These are phyloP conservation scores for Hemicordylus capensis DNA, from an alignment of 2,113 vertebrate species.

Conservation along the genomic window DNA sequence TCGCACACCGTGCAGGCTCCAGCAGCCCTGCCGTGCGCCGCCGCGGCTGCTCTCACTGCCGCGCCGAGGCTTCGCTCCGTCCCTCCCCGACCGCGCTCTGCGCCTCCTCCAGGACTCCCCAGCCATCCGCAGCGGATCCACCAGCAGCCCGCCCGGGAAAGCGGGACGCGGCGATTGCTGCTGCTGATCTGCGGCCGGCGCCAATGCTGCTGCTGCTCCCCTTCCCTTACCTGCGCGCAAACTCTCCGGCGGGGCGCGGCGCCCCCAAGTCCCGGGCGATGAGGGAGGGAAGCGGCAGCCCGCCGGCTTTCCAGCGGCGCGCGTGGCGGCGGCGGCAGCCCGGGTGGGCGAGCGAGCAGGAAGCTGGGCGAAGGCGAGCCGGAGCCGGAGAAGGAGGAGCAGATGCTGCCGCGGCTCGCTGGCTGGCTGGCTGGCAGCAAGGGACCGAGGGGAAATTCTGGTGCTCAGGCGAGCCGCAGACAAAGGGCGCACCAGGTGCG, in stretches of 20 bases:
- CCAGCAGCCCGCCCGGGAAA: conserved; percentile 1
- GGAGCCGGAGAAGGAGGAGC: neutral
- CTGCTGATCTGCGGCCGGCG: conserved; percentile 14
- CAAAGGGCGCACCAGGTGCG: conserved; percentile 57
- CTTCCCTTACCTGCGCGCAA: conserved; percentile 43
- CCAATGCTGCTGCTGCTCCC: conserved; percentile 23
- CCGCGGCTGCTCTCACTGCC: neutral
- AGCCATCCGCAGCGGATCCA: neutral
- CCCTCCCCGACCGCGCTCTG: too few relatives aligned
- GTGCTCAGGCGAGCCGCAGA: conserved; percentile 50
- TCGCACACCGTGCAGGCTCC: conserved; percentile 1
- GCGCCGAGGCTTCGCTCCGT: neutral
- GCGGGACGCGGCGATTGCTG: neutral
- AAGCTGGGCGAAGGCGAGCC: neutral
- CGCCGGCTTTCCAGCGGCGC: conserved; percentile 37
- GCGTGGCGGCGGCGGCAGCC: conserved; percentile 53
- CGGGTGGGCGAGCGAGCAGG: conserved; percentile 25
- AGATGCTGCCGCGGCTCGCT: neutral
- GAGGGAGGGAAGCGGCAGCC: neutral
- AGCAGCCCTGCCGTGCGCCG: neutral
- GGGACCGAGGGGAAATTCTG: conserved; percentile 77
- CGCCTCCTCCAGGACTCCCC: neutral
- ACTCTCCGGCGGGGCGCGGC: conserved; percentile 32
- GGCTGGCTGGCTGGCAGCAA: conserved; percentile 48
- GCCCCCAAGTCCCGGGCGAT: conserved; percentile 46